A percentile compares a stretch with the other conserved stretches of the same genome.
These are phyloP conservation scores for Coptotermes formosanus DNA, from an alignment of 1,140 invertebrate species.

Conservation along the genomic window DNA sequence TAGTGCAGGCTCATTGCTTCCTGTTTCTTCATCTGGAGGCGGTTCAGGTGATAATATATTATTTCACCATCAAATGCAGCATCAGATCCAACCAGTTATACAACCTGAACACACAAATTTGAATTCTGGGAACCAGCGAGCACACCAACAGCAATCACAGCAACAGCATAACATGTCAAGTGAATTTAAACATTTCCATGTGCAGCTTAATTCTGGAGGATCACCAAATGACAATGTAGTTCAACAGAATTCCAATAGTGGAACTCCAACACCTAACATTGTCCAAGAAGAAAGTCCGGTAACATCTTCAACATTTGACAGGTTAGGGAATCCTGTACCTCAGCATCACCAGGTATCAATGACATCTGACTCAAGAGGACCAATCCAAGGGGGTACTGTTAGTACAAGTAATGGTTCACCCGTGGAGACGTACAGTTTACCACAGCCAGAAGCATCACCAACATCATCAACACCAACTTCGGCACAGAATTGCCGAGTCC, in stretches of 20 bases:
- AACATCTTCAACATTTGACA: slow-evolving; percentile 65
- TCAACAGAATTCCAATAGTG: not conserved
- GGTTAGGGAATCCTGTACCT: not conserved
- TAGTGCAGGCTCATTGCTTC: slow-evolving; percentile 32
- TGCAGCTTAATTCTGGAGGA: slow-evolving; percentile 10
- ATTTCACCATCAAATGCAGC: slow-evolving; percentile 31
- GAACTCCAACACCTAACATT: not conserved
- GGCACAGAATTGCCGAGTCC: slow-evolving; percentile 3
- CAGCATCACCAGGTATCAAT: not conserved
- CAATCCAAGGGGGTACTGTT: slow-evolving; percentile 71
- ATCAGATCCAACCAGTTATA: slow-evolving; percentile 34
- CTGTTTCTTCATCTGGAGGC: not conserved
- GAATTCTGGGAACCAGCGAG: not conserved
- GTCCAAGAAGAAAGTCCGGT: slow-evolving; percentile 62
- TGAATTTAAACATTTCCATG: not conserved
- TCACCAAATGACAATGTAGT: not conserved
- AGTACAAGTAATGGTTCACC: slow-evolving; percentile 72
- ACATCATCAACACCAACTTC: slow-evolving; percentile 21
- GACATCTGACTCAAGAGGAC: slow-evolving; percentile 55
- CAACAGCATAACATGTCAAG: slow-evolving; percentile 17
- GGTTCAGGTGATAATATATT: slow-evolving; percentile 10
- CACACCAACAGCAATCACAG: slow-evolving; percentile 33
- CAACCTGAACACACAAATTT: slow-evolving; percentile 26
- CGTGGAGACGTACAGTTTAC: slow-evolving; percentile 47
- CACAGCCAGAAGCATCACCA: slow-evolving; percentile 26